Evolutionary conservation across 2,888 invertebrate genomes (phyloP).

Genomic region (Cheilosia impressa): DNA sequence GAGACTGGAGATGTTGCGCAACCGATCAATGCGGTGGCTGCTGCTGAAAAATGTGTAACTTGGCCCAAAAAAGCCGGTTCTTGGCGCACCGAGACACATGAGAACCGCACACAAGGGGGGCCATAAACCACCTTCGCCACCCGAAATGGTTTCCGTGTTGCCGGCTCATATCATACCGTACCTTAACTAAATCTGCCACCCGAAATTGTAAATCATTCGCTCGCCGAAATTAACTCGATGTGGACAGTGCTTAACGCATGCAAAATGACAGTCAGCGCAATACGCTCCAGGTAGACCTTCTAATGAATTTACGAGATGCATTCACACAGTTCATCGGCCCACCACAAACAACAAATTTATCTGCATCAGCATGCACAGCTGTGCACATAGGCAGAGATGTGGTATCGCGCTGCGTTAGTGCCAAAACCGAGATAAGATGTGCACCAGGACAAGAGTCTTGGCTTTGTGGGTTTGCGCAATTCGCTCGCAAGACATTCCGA

Average conservation of each 20-base stretch:
- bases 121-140: slow-evolving; percentile 71
- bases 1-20: slow-evolving; percentile 54
- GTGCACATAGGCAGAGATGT: slow-evolving; percentile 27
- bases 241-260: slow-evolving; percentile 54
- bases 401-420: slow-evolving; percentile 66
- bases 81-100: slow-evolving; percentile 41
- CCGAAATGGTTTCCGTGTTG: slow-evolving; percentile 62
- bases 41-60: slow-evolving; percentile 11
- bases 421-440: slow-evolving; percentile 66
- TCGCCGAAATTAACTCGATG: slow-evolving; percentile 35
- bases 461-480: slow-evolving; percentile 42
- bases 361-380: slow-evolving; percentile 39
- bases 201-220: slow-evolving; percentile 49
- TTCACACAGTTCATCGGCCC: slow-evolving; percentile 61
- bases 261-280: slow-evolving; percentile 9
- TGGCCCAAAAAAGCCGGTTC: slow-evolving; percentile 64
- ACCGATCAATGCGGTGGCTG: not conserved
- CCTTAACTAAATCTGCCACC: not conserved
- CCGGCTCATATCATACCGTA: not conserved
- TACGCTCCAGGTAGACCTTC: slow-evolving; percentile 42
- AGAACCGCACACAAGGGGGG: slow-evolving; percentile 46
- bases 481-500: slow-evolving; percentile 39
- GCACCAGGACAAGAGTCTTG: slow-evolving; percentile 39
- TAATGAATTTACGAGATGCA: slow-evolving; percentile 67
- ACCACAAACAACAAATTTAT: slow-evolving; percentile 40